Evolutionary conservation across 2,888 invertebrate species (phyloP).

Genomic region (Tenthredo scrophulariae): DNA sequence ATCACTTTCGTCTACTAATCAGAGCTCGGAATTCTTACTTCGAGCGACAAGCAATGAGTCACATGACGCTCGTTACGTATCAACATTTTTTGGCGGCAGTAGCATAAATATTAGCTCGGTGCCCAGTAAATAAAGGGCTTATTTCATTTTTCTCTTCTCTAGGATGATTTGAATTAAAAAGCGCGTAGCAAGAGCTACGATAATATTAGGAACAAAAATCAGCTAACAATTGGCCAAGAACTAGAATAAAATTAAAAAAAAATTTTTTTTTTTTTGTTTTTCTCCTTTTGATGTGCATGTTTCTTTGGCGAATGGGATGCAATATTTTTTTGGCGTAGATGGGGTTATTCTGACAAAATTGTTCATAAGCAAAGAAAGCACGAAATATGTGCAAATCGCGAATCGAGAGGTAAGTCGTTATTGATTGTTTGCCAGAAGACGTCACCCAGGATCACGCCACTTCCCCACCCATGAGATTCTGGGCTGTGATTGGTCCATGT

Average conservation of each 20-base stretch:
- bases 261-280: not conserved
- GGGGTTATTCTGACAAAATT: not conserved
- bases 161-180: not conserved
- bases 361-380: not conserved
- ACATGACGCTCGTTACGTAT: constrained; percentile 18
- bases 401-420: constrained; percentile 46
- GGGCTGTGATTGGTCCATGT: constrained; percentile 72
- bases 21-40: not conserved
- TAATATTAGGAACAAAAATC: not conserved
- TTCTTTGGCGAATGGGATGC: not conserved
- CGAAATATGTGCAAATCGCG: not conserved
- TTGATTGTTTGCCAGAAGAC: constrained; percentile 62
- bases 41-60: not conserved
- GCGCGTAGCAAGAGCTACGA: no score
- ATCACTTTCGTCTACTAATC: not conserved
- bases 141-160: not conserved
- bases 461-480: constrained; percentile 71
- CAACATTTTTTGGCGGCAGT: not conserved
- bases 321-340: not conserved
- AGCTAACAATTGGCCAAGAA: no score
- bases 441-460: constrained; percentile 78
- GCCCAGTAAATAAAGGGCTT: not conserved
- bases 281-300: not conserved
- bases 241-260: not conserved
- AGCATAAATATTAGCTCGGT: not conserved